A percentile compares a stretch with the other conserved stretches of the same genome.
phyloP scores from a whole-genome alignment of 2,113 vertebrate species.

The Catharus fuscescens region DNA sequence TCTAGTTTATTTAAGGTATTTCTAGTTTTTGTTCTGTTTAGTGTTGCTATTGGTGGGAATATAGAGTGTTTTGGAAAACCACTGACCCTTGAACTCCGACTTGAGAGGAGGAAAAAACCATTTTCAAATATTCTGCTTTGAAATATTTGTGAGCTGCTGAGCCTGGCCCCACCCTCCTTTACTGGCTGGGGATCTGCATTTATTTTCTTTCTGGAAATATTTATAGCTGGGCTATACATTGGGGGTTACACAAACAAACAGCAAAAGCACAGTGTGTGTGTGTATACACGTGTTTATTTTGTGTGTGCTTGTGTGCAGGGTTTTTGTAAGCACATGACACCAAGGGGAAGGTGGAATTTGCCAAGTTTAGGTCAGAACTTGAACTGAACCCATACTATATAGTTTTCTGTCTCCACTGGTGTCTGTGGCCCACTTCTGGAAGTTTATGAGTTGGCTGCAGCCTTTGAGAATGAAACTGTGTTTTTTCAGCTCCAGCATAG shows the following conservation, averaged over 20 bases:
- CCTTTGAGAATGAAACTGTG: conserved; percentile 28
- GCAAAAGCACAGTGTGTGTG: neutral
- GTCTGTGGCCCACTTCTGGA: conserved; percentile 31
- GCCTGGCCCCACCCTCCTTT: neutral
- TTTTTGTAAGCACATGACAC: neutral
- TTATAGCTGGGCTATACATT: conserved; percentile 19
- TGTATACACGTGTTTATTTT: neutral
- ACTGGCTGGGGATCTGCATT: neutral
- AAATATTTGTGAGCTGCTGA: conserved; percentile 20
- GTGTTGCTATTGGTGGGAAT: conserved; percentile 16
- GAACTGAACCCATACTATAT: neutral
- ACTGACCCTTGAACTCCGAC: conserved; percentile 34
- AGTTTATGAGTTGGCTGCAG: conserved; percentile 60
- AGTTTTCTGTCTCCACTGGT: conserved; percentile 43
- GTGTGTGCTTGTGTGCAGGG: neutral
- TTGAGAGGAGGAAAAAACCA: neutral
- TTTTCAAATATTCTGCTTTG: conserved; percentile 43
- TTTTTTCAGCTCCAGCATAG: conserved; percentile 52
- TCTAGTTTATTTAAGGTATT: conserved; percentile 36
- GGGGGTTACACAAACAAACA: conserved; percentile 39
- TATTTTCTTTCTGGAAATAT: conserved; percentile 48
- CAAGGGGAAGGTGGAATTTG: conserved; percentile 16
- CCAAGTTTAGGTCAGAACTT: conserved; percentile 54
- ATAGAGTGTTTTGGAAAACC: conserved; percentile 33
- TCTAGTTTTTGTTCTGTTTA: neutral